Evolutionary conservation across 2,797 vertebrate genomes (phyloP).

Genomic region (Kryptolebias ocellatus): DNA sequence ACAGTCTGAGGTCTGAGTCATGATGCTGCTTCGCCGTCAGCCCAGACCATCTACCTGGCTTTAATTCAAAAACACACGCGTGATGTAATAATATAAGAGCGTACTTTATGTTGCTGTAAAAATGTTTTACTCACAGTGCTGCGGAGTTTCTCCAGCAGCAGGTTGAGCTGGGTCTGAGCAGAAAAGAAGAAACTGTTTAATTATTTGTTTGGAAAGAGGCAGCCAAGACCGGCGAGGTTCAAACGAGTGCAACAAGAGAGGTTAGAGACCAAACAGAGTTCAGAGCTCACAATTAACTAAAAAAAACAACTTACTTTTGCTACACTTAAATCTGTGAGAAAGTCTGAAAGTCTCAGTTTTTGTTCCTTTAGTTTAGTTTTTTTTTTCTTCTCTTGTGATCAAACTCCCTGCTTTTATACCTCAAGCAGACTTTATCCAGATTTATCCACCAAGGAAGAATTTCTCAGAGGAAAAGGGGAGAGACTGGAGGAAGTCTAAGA

Average conservation of each 20-base stretch:
- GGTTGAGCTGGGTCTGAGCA: constrained; percentile 93
- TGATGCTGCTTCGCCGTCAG: no score
- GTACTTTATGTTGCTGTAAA: neutral
- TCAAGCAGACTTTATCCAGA: constrained; percentile 83
- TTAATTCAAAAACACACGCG: neutral
- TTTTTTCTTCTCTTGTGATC: constrained; percentile 46
- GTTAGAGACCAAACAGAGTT: neutral
- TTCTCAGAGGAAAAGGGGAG: constrained; percentile 80
- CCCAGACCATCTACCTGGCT: no score
- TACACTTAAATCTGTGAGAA: no score
- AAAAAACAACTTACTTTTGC: neutral
- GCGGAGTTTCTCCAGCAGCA: constrained; percentile 95
- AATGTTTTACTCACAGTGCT: constrained; percentile 90
- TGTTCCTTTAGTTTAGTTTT: constrained; percentile 20
- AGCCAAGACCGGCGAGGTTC: neutral
- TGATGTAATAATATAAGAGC: neutral
- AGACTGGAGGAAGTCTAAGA: constrained; percentile 79
- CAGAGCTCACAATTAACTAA: neutral
- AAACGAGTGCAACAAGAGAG: constrained; percentile 2
- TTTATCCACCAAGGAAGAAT: constrained; percentile 79
- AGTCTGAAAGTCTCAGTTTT: constrained; percentile 41
- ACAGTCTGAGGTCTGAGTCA: neutral
- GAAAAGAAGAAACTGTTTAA: constrained; percentile 34
- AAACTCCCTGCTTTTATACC: constrained; percentile 75
- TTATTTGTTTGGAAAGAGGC: constrained; percentile 11